A percentile compares a stretch with the other conserved stretches of the same genome.
Evolutionary conservation across 2,113 vertebrate species (phyloP).

Genomic region (Chiloscyllium plagiosum): DNA sequence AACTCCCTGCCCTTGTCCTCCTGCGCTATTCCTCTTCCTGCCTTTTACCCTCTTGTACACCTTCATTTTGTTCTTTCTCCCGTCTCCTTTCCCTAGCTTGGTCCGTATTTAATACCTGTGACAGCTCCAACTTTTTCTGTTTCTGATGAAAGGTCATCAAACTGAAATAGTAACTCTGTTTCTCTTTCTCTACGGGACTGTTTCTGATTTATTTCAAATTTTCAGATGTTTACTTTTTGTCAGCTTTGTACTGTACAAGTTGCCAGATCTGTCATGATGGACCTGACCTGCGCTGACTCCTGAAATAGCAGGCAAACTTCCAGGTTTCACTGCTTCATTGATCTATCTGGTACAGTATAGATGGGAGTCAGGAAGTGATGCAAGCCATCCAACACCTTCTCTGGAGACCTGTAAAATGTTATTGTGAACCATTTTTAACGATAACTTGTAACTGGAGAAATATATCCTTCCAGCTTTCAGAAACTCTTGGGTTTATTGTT

Average conservation of each 20-base stretch:
- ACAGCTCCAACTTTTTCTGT: not conserved
- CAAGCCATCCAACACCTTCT: not conserved
- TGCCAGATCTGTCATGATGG: not conserved
- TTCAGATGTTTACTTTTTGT: not conserved
- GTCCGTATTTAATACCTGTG: not conserved
- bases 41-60: not conserved
- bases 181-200: not conserved
- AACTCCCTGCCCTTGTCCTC: not conserved
- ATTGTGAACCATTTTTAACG: not conserved
- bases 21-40: not conserved
- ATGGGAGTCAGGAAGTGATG: not conserved
- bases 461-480: not conserved
- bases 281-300: not conserved
- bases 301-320: not conserved
- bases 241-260: not conserved
- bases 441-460: not conserved
- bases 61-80: not conserved
- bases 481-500: not conserved
- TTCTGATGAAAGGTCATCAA: not conserved
- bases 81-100: not conserved
- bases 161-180: not conserved
- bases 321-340: not conserved
- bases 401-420: not conserved
- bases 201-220: not conserved
- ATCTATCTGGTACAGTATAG: not conserved